Base-by-base conservation (phyloP, 1,140 invertebrate species). In the Tetramorium alpestre region DNA sequence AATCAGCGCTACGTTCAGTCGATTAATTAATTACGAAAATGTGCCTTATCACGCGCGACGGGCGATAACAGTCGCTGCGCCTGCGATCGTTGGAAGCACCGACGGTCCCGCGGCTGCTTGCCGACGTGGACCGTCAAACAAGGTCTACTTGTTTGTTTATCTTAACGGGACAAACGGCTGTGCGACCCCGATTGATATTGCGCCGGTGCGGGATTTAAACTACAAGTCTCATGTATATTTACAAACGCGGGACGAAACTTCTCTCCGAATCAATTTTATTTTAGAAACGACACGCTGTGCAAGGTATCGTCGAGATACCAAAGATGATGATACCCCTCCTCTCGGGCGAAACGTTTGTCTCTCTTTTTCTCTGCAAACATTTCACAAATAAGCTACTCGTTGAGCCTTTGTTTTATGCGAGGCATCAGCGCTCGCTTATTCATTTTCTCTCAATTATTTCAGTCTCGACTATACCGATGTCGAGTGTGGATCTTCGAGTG, bases 131-230 rank as follows among this genome's bases (percentile, higher is more conserved):
- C 38, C n/a, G 49, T 28, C 13, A 5, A 60, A 38, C 49, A n/a
- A 54, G 18, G 56, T n/a, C 18, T 13, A 33, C 28, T 49, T 65
- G 28, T 78, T 78, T 78, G 13, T 80, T 80, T 80, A 67, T 67
- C 33, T 65, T 41, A 54, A 80, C 62, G 75, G 56, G 41, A 47
- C n/a, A 44, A 18, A 60, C 8, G 5, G 4, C 38, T 25, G 41
- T 38, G 54, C 44, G 54, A 47, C 58, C 58, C 33, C 56, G 16
- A 41, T 77, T 54, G 38, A 44, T n/a, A 54, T 58, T 16, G 54
- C 7, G 38, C 33, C 10, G 7, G 7, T 47, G 41, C 41, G 38
- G 18, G 67, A 69, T 44, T 69, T 69, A 69, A 65, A 65, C 8
- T n/a, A 4, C 0, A 41, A n/a, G 33, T n/a, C 8, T n/a, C 33